Base-by-base conservation (phyloP, 2,113 vertebrate species). In the Tonatia bakeri region DNA sequence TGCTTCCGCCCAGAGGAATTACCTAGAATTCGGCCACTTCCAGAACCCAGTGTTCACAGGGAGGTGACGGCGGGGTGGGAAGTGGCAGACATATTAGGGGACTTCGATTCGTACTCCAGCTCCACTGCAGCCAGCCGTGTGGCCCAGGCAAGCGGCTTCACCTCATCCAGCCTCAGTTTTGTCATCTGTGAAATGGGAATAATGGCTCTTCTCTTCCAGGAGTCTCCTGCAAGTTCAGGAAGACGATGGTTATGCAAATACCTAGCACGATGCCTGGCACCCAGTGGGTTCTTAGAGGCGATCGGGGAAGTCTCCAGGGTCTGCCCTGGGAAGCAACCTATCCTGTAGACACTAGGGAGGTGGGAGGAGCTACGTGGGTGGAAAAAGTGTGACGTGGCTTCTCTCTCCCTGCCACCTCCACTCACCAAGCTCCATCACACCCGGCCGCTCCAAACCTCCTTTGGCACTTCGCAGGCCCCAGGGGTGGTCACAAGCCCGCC, bases 281-380 rank as follows among this genome's bases (percentile, higher is more conserved):
- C 20, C 26, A 24, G 56, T 59, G 28, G 65, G 28, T 36, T 36
- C 64, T 61, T 43, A 50, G 80, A 65, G 36, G 15, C 15, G 52
- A 26, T 47, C 7, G 8, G 52, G 8, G 80, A 64, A 28, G 45
- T 11, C 24, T 33, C 1, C 0, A 3, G 2, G 38, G 28, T 64
- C 72, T 75, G 1, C 28, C 12, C 31, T 5, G 45, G 28, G 28
- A 47, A 73, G 52, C 56, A 7, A 16, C 22, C 12, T 33, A 13
- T 28, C 64, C 76, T 70, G 43, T 14, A 52, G 76, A 47, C 6
- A 28, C 0, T 33, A 40, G 28, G 56, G 70, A 76, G 45, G 15
- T 33, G 10, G 7, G 33, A 16, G 36, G 36, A 31, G 13, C 65
- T 52, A 36, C 38, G 5, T 4, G 65, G 10, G 36, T 16, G 38